Evolutionary conservation across 2,113 vertebrate species (phyloP), one percentile per base, ranked within the genome.

Genomic region (Petaurus breviceps): DNA sequence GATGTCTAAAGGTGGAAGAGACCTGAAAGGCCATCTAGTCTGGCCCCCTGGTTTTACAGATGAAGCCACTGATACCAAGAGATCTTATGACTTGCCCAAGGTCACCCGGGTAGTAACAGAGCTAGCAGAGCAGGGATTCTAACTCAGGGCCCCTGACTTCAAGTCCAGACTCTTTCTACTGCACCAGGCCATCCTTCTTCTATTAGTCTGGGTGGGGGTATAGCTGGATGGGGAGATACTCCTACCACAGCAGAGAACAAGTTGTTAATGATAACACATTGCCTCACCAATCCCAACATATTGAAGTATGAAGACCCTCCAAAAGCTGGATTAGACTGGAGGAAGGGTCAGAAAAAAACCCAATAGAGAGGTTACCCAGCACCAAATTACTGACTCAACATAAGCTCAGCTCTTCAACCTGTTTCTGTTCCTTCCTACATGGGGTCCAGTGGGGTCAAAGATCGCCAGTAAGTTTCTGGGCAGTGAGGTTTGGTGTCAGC

Each of bases 331-430:
- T 90, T 77, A 90, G 3, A 1, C 25, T 93, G 57, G 47, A 92
- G 90, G 91, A 3, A 57, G 93, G 77, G 91, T 92, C 89, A 94
- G 92, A 93, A 31, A 90, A 96, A 43, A 51, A 92, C 84, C 52
- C 61, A 77, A 16, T 10, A 19, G n/a, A 92, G 55, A 25, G 91
- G 77, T 43, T 90, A 54, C 24, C 43, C 77, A 94, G n/a, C 89
- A 26, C 9, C 53, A 93, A 92, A 90, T 92, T 93, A 77, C 89
- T 47, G 93, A 26, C 25, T 89, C 89, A 51, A 51, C n/a, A 31
- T 31, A 61, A 47, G 77, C 93, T 93, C 50, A 90, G 92, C 51
- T 92, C 57, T 95, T 51, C 53, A 31, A 43, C 47, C 24, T 50
- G 89, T 77, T 92, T 5, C 31, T 92, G 22, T 43, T 37, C 19